Conservation (phyloP, 2,888 invertebrate species). For the Drosophila sordidula region DNA sequence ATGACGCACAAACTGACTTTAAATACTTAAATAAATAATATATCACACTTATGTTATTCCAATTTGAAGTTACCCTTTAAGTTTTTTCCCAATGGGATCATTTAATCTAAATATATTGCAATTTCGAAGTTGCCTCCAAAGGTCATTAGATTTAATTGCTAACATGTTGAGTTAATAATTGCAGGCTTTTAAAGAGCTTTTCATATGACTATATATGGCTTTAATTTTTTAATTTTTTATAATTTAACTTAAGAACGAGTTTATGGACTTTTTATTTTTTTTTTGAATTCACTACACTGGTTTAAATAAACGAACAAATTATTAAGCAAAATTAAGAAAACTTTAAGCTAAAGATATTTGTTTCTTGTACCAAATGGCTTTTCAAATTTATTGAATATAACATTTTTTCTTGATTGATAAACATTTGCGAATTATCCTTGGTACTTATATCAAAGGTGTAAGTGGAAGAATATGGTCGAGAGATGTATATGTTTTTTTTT, state of each 20-base stretch:
- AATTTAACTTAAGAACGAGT: not conserved
- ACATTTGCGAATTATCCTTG: no score
- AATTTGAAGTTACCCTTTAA: not conserved
- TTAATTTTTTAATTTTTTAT: not conserved
- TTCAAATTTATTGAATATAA: no score
- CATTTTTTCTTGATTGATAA: no score
- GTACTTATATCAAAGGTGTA: no score
- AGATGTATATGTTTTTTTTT: no score
- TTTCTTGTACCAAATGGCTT: no score
- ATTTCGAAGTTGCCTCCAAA: no score
- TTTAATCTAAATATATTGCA: not conserved
- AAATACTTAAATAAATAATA: not conserved
- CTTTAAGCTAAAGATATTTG: no score
- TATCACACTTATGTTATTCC: not conserved
- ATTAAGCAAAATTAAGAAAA: no score
- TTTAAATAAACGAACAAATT: slow-evolving; percentile 15
- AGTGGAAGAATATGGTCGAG: no score
- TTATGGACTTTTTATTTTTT: not conserved
- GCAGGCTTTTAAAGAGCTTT: not conserved
- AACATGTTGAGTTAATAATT: not conserved
- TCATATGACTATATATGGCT: not conserved
- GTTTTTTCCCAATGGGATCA: not conserved
- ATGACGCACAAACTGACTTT: no score
- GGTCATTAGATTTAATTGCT: not conserved
- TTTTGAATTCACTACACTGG: not conserved